phyloP scores from a whole-genome alignment of 2,888 invertebrate species.

The Ophraella communa region DNA sequence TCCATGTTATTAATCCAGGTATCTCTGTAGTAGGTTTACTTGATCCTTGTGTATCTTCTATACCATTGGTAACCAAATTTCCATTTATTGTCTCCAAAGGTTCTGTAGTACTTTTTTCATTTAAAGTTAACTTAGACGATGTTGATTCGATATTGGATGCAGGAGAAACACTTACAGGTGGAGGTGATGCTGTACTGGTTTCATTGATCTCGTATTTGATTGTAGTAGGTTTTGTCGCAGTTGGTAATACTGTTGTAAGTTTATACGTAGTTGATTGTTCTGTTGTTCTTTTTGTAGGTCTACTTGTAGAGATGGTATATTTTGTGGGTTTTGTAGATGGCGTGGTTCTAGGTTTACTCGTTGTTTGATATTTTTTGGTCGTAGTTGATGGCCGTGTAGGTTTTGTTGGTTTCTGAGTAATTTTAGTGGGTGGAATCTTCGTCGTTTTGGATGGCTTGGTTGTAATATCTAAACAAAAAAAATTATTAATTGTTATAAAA shows the following conservation, averaged over 20 bases:
- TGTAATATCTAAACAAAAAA: not conserved
- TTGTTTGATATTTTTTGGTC: slow-evolving; percentile 40
- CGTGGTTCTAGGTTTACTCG: slow-evolving; percentile 51
- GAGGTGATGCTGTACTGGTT: slow-evolving; percentile 6
- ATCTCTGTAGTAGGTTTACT: slow-evolving; percentile 48
- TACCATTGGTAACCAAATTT: slow-evolving; percentile 41
- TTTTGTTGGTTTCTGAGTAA: slow-evolving; percentile 47
- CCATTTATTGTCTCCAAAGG: slow-evolving; percentile 45
- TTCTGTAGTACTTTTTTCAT: slow-evolving; percentile 43
- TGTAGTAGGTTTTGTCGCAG: slow-evolving; percentile 17
- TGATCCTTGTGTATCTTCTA: slow-evolving; percentile 38
- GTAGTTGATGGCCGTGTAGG: slow-evolving; percentile 40
- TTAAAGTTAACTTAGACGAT: slow-evolving; percentile 34
- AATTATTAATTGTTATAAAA: too few relatives aligned
- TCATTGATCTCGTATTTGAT: slow-evolving; percentile 34
- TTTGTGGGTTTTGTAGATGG: slow-evolving; percentile 49
- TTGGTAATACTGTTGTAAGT: slow-evolving; percentile 31
- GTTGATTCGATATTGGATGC: slow-evolving; percentile 45
- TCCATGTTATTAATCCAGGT: slow-evolving; percentile 62
- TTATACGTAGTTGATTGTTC: slow-evolving; percentile 19
- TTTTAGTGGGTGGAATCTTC: slow-evolving; percentile 25
- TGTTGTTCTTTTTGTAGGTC: slow-evolving; percentile 39
- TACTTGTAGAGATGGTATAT: slow-evolving; percentile 47
- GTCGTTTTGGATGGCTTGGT: slow-evolving; percentile 43
- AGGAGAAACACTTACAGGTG: slow-evolving; percentile 13